A percentile compares a stretch with the other conserved stretches of the same genome.
phyloP scores from a whole-genome alignment of 2,113 vertebrate genomes.

The Oncorhynchus gorbuscha region DNA sequence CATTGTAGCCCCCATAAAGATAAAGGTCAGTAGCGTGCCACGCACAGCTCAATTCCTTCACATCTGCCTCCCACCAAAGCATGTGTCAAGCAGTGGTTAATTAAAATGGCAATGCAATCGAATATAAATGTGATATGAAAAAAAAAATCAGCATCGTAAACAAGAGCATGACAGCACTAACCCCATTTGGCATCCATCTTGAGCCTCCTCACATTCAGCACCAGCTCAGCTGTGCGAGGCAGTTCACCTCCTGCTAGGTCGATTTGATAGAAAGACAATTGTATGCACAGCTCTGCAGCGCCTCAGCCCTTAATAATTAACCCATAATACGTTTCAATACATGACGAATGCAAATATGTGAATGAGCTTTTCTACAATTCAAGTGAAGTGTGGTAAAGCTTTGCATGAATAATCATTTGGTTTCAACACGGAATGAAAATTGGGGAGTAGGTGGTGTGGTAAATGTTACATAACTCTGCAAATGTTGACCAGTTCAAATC shows the following conservation, averaged over 20 bases:
- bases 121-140: not conserved
- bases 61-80: conserved; percentile 9
- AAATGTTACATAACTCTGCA: not conserved
- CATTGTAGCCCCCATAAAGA: conserved; percentile 21
- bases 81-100: not conserved
- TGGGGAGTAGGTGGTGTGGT: not conserved
- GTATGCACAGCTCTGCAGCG: not conserved
- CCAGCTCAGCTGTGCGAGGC: conserved; percentile 11
- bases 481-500: not conserved
- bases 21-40: conserved; percentile 17
- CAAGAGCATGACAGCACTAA: conserved; percentile 68
- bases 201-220: conserved; percentile 66
- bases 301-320: not conserved
- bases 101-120: not conserved
- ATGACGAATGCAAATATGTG: not conserved
- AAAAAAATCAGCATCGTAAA: not conserved
- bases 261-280: not conserved
- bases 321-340: not conserved
- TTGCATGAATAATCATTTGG: not conserved
- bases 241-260: conserved; percentile 69
- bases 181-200: conserved; percentile 89
- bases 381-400: not conserved
- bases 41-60: not conserved
- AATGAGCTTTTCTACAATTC: not conserved
- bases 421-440: not conserved